Base-by-base conservation (phyloP, 2,888 invertebrate species). In the Sinopyrophorus schimmeli region DNA sequence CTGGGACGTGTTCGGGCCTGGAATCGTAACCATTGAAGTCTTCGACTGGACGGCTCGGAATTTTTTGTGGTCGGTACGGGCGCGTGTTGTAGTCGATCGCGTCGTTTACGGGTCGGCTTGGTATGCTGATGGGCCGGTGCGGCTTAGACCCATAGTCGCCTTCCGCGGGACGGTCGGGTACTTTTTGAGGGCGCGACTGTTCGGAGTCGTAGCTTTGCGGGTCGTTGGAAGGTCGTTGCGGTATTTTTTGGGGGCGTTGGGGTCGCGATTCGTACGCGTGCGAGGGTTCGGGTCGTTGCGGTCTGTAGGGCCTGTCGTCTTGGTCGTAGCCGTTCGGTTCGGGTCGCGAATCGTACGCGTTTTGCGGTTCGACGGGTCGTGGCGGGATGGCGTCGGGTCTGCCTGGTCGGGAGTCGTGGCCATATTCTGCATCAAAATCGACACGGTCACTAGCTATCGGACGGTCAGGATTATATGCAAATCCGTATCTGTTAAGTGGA, bases 381-480 rank as follows among this genome's bases (percentile, higher is more conserved):
- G 5, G 12, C 6, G 32, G 20, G 14, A 32, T 20, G n/a, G 30
- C 16, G 6, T 20, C 18, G 16, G 41, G 43, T 14, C 43, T 15
- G 2, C 15, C 4, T 20, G 35, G 35, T 10, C 15, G 9, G 6
- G 26, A 12, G 3, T 15, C 12, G 4, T 43, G 32, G 2, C 16
- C 32, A 32, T 32, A 32, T 32, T 1, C n/a, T n/a, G 32, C 11
- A 7, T 16, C 24, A 41, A 21, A 41, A 23, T 41, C 41, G 4
- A 32, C 1, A 16, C 41, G 31, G 11, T 41, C 41, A 5, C 12
- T 24, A 21, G 9, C 1, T 10, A 7, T 2, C 1, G 9, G n/a
- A 6, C 18, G 31, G 2, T 31, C 10, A 18, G 18, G 18, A 20
- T 32, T 3, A 10, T 5, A 12, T 32, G 11, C 16, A 12, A n/a